These are phyloP conservation scores for Aspidiotus rigidus DNA, from an alignment of 2,888 invertebrate genomes.

Conservation along the genomic window DNA sequence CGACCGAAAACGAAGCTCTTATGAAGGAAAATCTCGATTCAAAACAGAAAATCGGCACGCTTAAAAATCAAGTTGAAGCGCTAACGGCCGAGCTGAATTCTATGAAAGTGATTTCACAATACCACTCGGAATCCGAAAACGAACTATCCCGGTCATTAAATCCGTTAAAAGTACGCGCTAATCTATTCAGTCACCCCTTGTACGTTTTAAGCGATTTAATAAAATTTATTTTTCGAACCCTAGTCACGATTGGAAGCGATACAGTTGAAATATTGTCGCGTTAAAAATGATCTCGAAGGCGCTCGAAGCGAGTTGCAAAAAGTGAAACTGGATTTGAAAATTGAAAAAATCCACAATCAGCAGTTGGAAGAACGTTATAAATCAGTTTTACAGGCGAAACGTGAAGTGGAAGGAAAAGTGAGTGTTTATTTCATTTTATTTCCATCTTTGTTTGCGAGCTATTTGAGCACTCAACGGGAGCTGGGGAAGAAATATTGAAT, in stretches of 20 bases:
- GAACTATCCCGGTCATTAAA: constrained; percentile 19
- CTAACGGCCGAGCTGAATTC: constrained; percentile 30
- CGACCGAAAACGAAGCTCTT: no score
- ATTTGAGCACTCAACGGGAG: background rate
- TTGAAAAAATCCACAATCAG: constrained; percentile 2
- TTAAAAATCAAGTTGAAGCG: constrained; percentile 13
- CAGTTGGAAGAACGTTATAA: constrained; percentile 6
- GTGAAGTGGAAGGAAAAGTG: constrained; percentile 12
- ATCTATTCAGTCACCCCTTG: no score
- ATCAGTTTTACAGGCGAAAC: constrained; percentile 3
- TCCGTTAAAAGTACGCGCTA: constrained; percentile 17
- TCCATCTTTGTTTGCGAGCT: background rate
- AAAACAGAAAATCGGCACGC: constrained; percentile 9
- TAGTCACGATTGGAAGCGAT: constrained; percentile 12
- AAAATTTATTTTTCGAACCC: background rate
- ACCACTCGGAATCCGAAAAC: constrained; percentile 27
- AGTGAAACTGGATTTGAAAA: background rate
- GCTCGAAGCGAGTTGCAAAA: constrained; percentile 13
- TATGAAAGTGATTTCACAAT: constrained; percentile 15
- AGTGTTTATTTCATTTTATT: background rate
- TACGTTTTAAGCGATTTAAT: background rate
- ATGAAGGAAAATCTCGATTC: constrained; percentile 6
- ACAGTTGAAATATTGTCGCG: constrained; percentile 7
- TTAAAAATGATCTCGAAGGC: constrained; percentile 21
- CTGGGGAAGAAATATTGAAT: no score